Base-by-base conservation (phyloP, 2,113 vertebrate species). In the Platichthys stellatus region DNA sequence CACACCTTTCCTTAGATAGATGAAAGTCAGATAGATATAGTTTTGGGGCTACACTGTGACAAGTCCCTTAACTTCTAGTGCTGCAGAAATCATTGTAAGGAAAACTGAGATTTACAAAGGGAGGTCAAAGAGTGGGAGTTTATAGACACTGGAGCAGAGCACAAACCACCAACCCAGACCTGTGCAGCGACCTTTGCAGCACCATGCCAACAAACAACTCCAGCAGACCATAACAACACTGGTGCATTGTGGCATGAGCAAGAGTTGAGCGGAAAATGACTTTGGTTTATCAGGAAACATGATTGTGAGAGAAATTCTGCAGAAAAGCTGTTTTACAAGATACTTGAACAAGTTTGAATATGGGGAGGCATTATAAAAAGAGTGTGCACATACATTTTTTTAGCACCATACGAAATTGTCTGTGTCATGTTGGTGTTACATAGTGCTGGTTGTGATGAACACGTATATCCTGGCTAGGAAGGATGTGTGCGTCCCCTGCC, bases 391-490 rank as follows among this genome's bases (percentile, higher is more conserved):
- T 35, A 15, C 23, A 20, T 6, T 51, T 51, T 18, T 11, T 13
- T 26, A 77, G 86, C 86, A 95, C 93, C 94, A 85, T 82, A 21
- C 58, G 72, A 90, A 81, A 70, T 38, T 63, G 74, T 82, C 80
- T 78, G 13, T 69, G 40, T 35, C 26, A 13, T 65, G 1, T 24
- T 31, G 17, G 21, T 0, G 2, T 72, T 77, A 86, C 76, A 95
- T 91, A 0, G 93, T 84, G 3, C 94, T 93, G 78, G 95, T 61
- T 0, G 96, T 97, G 85, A 99, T 97, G 86, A 98, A 98, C 71
- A 99, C 95, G 31, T 96, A 95, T 84, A 99, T 97, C 84, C 95
- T 95, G 88, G 95, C 95, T 59, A 99, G 93, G 89, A 97, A 98
- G 7, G 96, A 95, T 49, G 96, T 98, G 78, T 97, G 90, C 0